These are phyloP conservation scores for Sycophaga agraensis DNA, from an alignment of 1,140 invertebrate genomes.

Conservation along the genomic window DNA sequence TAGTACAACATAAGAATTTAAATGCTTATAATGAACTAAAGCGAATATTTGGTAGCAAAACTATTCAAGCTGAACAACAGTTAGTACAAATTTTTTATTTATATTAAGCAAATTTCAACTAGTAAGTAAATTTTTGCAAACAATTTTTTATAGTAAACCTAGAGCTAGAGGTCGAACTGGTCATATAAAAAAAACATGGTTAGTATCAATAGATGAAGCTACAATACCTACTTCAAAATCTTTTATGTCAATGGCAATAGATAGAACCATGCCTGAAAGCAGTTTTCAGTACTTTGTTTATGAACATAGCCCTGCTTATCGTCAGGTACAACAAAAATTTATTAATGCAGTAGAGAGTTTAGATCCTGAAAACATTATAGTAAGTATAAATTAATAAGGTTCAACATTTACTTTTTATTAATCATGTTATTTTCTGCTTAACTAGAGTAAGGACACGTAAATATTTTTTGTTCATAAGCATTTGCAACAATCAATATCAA, in stretches of 20 bases:
- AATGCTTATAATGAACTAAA: slow-evolving; percentile 84
- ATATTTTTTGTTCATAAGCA: too few relatives aligned
- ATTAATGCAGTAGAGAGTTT: slow-evolving; percentile 74
- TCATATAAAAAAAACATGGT: slow-evolving; percentile 65
- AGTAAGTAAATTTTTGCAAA: not conserved
- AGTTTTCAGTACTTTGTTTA: slow-evolving; percentile 72
- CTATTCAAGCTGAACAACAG: slow-evolving; percentile 69
- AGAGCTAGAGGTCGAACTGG: slow-evolving; percentile 59
- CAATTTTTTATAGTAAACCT: slow-evolving; percentile 55
- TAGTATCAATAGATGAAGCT: slow-evolving; percentile 68
- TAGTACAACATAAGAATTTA: slow-evolving; percentile 72
- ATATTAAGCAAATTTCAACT: slow-evolving; percentile 7
- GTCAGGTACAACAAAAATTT: slow-evolving; percentile 73
- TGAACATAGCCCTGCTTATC: slow-evolving; percentile 78
- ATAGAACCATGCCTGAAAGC: slow-evolving; percentile 54
- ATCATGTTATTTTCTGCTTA: not conserved
- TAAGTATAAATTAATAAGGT: slow-evolving; percentile 5
- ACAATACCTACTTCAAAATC: slow-evolving; percentile 69
- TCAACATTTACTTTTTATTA: not conserved
- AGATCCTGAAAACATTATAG: slow-evolving; percentile 19
- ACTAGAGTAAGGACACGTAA: too few relatives aligned
- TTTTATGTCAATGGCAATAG: slow-evolving; percentile 73
- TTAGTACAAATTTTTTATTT: slow-evolving; percentile 41
- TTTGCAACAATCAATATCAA: too few relatives aligned
- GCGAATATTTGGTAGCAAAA: slow-evolving; percentile 81